Evolutionary conservation across 2,888 invertebrate species (phyloP), one percentile per base, ranked within the genome.

Genomic region (Cheiracanthium punctorium): DNA sequence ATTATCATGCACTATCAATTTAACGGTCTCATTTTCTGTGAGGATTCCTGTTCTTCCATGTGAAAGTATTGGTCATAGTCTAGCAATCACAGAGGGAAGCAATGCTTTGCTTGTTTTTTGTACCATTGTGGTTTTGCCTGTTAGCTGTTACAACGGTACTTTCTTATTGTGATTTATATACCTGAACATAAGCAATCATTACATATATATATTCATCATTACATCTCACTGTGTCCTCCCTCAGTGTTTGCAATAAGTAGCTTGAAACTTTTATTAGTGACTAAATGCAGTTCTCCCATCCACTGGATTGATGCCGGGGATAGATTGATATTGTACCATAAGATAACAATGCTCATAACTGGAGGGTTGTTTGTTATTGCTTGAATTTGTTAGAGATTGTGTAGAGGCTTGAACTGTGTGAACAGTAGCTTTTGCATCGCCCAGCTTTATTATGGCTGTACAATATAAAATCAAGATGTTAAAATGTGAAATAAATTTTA

Each of bases 201-300:
- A 52, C 37, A 73, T 33, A 48, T 77, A 73, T 48, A 84, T 84
- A 77, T 67, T 67, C 67, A 67, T 65, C 77, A 67, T 77, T 48
- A 43, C 82, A 77, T 82, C 75, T 75, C 82, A 76, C 74, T 70
- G 77, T 84, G 74, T 77, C 72, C 77, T 72, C 77, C 82, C 73
- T 73, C 28, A 77, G 30, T 82, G 82, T 84, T 82, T 79, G 82
- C 82, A 84, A 84, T 84, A 84, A 84, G 72, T 84, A 84, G 82
- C 82, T 72, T 84, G 72, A 41, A 64, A 77, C 72, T 77, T 41
- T 65, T 37, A 73, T 76, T 82, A 75, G 72, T 84, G 28, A 41
- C 20, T 69, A 77, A 65, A 77, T 77, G 69, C 69, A 74, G 30
- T 32, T 69, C 67, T 73, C 82, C 67, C 82, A 75, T 77, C 77